A percentile compares a stretch with the other conserved stretches of the same genome.
Conservation (phyloP, 2,797 vertebrate species). For the Bryconaethiops microstoma region DNA sequence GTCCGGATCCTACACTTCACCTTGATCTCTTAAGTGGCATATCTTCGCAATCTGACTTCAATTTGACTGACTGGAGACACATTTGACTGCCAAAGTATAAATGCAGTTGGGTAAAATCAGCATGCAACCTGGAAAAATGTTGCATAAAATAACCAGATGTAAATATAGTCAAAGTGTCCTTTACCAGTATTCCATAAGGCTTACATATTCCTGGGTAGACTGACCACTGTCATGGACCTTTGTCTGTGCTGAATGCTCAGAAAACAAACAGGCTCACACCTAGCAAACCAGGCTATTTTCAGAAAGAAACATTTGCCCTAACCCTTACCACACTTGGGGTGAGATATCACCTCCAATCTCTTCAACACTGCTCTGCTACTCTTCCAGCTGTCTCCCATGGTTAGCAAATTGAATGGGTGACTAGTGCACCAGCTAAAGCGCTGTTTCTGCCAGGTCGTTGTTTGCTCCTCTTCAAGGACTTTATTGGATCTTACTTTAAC, state of each 20-base stretch:
- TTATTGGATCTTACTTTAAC: conserved; percentile 18
- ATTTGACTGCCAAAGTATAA: not conserved
- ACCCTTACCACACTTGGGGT: not conserved
- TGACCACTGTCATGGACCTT: not conserved
- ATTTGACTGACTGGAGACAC: not conserved
- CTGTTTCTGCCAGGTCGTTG: not conserved
- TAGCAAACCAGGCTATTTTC: not conserved
- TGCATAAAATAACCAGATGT: not conserved
- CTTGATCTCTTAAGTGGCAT: too few relatives aligned
- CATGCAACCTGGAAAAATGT: not conserved
- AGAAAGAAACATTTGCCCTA: not conserved
- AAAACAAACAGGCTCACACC: not conserved
- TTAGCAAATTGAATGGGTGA: conserved; percentile 54
- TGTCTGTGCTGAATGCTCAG: not conserved
- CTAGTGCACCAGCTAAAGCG: conserved; percentile 14
- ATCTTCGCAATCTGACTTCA: too few relatives aligned
- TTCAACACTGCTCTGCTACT: conserved; percentile 17
- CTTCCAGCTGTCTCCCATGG: conserved; percentile 41
- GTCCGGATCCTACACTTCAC: too few relatives aligned
- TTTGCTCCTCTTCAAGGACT: not conserved
- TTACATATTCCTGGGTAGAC: conserved; percentile 7
- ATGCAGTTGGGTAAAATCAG: not conserved
- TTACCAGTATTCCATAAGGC: not conserved
- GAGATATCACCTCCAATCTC: conserved; percentile 26
- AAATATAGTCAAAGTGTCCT: not conserved